Evolutionary conservation across 1,140 invertebrate species (phyloP).

Genomic region (Tyrophagus putrescentiae): DNA sequence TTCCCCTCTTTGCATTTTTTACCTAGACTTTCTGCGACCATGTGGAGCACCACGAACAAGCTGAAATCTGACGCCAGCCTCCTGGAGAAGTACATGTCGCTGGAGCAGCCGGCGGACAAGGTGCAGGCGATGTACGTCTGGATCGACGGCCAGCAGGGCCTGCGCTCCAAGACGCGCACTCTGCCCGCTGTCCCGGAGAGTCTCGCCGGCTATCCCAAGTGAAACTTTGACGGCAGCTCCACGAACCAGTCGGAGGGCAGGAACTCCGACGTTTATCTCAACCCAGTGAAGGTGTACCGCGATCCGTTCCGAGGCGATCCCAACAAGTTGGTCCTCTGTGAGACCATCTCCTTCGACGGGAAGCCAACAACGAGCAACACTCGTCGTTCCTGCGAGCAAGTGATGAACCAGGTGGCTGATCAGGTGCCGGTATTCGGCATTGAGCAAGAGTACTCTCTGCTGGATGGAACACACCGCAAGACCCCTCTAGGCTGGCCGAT

Average conservation of each 20-base stretch:
- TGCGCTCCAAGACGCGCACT: slow-evolving; percentile 74
- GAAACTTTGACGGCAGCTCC: slow-evolving; percentile 85
- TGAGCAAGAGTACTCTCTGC: slow-evolving; percentile 79
- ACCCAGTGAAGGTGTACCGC: slow-evolving; percentile 71
- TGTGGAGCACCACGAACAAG: too few species aligned
- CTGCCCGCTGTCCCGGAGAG: slow-evolving; percentile 26
- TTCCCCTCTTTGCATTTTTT: too few species aligned
- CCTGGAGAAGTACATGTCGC: slow-evolving; percentile 50
- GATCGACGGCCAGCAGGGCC: slow-evolving; percentile 82
- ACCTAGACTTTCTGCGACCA: too few species aligned
- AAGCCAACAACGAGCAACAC: slow-evolving; percentile 46
- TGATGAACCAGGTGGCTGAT: slow-evolving; percentile 39
- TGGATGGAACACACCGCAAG: slow-evolving; percentile 43
- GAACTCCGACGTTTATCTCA: slow-evolving; percentile 70
- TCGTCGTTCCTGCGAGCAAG: slow-evolving; percentile 23
- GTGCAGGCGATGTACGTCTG: slow-evolving; percentile 79
- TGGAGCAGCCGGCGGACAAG: slow-evolving; percentile 57
- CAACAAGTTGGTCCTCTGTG: slow-evolving; percentile 78
- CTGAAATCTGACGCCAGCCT: slow-evolving; percentile 56
- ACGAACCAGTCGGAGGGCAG: slow-evolving; percentile 42
- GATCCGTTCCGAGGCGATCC: slow-evolving; percentile 74
- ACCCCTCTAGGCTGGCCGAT: slow-evolving; percentile 90
- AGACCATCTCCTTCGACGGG: slow-evolving; percentile 53
- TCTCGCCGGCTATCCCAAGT: slow-evolving; percentile 59
- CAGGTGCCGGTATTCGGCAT: slow-evolving; percentile 86